A percentile compares a stretch with the other conserved stretches of the same genome.
Evolutionary conservation across 2,113 vertebrate species (phyloP).

Genomic region (Nestor notabilis): DNA sequence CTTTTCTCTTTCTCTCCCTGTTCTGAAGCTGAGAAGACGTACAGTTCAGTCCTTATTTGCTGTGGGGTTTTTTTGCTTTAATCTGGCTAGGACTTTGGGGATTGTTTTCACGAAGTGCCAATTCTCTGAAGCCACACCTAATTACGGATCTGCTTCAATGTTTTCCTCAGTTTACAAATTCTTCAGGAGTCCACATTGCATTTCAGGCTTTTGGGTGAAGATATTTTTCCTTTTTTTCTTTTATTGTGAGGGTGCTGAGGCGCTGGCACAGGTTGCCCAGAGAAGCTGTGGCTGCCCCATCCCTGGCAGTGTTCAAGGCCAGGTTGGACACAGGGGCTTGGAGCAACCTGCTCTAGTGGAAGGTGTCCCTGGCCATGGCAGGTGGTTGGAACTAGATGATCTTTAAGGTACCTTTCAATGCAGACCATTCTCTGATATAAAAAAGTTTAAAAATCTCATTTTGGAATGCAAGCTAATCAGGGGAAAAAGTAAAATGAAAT

Average conservation of each 20-base stretch:
- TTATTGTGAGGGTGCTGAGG: not conserved
- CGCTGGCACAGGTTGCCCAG: not conserved
- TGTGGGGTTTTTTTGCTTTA: not conserved
- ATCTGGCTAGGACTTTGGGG: not conserved
- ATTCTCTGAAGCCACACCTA: not conserved
- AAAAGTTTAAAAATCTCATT: not conserved
- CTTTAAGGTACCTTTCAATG: not conserved
- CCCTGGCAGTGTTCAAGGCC: not conserved
- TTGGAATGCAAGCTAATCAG: not conserved
- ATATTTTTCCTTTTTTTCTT: not conserved
- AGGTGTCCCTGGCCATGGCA: not conserved
- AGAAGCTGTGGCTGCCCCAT: not conserved
- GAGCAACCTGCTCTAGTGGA: not conserved
- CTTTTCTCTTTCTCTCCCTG: not conserved
- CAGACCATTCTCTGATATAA: not conserved
- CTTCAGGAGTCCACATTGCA: not conserved
- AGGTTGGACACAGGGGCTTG: not conserved
- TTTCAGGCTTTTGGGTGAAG: not conserved
- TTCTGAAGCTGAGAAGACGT: not conserved
- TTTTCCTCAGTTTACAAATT: not conserved
- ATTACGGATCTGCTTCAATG: not conserved
- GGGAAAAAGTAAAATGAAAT: not conserved
- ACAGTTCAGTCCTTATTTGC: not conserved
- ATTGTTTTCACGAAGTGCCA: not conserved
- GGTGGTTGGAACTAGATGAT: not conserved